Base-by-base conservation (phyloP, 2,888 invertebrate genomes). In the Melinaea marsaeus region DNA sequence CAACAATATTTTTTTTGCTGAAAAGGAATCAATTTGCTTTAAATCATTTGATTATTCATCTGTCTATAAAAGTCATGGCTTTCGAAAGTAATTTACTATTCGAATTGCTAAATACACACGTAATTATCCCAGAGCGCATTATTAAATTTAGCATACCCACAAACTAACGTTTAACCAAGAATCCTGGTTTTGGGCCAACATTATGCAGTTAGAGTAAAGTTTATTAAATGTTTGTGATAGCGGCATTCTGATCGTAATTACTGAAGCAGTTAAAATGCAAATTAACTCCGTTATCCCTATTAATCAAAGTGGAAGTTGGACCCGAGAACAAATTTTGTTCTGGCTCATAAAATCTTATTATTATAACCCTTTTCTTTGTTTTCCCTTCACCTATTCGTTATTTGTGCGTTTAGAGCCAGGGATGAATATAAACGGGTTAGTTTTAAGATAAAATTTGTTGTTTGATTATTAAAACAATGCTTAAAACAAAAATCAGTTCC, bases 321-420 rank as follows among this genome's bases (percentile, higher is more conserved):
- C 51, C 48, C 51, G 51, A 51, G 32, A 22, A 51, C 51, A 51
- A 51, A 51, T 51, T 51, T 51, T 51, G 51, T 51, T 51, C 51
- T 51, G 51, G 51, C 51, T 51, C 51, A 51, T 51, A 51, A 51
- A 51, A 51, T 51, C 51, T 51, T 51, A 51, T 51, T 51, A 51
- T 51, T 51, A 51, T 51, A 51, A 32, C 51, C 51, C 51, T 51
- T 51, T 32, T 32, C 22, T 51, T 51, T 51, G 51, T 51, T 51
- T 51, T 51, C 51, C 32, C 32, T 7, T 32, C 32, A 32, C 51
- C 51, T 51, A 32, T 51, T 51, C 51, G 51, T 51, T 32, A 51
- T 32, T 51, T 51, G 7, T 32, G 7, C 51, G 32, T 51, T 51
- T 51, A 3, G 51, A 7, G 32, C 22, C 7, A 32, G 51, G 51